Base-by-base conservation (phyloP, 2,797 vertebrate genomes). In the Sardinella longiceps region DNA sequence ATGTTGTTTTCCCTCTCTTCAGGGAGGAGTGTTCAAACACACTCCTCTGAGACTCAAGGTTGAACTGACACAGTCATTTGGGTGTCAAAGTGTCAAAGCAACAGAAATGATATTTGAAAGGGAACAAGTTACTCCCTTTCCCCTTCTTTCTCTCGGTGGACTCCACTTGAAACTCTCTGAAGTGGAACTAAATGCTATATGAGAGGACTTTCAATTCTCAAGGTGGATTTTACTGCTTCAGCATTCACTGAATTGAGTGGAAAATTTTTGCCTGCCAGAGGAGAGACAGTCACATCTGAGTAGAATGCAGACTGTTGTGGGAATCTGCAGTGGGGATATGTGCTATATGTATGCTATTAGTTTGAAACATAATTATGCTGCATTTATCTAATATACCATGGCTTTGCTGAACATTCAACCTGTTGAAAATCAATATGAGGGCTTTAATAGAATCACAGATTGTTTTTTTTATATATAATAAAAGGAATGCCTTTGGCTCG, bases 91-190 rank as follows among this genome's bases (percentile, higher is more conserved):
- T 43, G 70, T 77, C 70, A 77, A 77, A 23, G 70, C 33, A 77
- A 15, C 33, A 9, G 70, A 77, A 77, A 77, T 39, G 18, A 77
- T 77, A 77, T 77, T 77, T 77, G 70, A 77, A 77, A 77, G 33
- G 70, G 37, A 77, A 77, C 70, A 77, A 77, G 70, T 77, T 77
- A 77, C 70, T 77, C 28, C 70, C 70, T 77, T 77, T 39, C 18
- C 70, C 70, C 37, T 18, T 43, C 70, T 77, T 77, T 77, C 70
- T 77, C 70, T 77, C 70, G 23, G 18, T 39, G 70, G 70, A 77
- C 70, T 77, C 23, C 70, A 50, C 51, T 81, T 81, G 80, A 53
- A 48, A 30, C 50, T 43, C 53, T 53, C 33, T 46, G 56, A 58
- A 46, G 74, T 53, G 74, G n/a, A 51, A 30, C 48, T 66, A 63